A percentile compares a stretch with the other conserved stretches of the same genome.
phyloP scores from a whole-genome alignment of 2,888 invertebrate genomes.

The Eilema caniola region DNA sequence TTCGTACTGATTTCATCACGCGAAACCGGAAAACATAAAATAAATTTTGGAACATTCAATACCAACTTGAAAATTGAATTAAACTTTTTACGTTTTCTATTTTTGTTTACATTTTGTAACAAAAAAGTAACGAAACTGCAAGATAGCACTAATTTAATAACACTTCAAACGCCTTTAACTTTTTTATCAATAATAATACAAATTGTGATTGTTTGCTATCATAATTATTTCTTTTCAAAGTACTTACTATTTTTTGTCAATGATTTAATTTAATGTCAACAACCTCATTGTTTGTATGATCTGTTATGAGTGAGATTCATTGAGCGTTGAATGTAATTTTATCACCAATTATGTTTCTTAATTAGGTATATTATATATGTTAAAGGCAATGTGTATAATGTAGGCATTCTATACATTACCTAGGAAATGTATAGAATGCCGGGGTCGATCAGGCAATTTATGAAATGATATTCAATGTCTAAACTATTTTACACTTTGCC shows the following conservation, averaged over 20 bases:
- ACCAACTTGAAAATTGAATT: slow-evolving; percentile 4
- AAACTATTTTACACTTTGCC: too few relatives aligned
- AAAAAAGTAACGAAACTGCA: neutral
- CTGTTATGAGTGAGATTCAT: neutral
- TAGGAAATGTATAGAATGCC: too few relatives aligned
- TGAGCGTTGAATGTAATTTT: too few relatives aligned
- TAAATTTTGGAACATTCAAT: neutral
- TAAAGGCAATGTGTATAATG: too few relatives aligned
- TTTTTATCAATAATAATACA: neutral
- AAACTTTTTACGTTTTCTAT: neutral
- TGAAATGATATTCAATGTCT: too few relatives aligned
- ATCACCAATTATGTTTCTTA: too few relatives aligned
- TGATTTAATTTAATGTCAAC: neutral
- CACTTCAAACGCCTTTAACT: neutral
- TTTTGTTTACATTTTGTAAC: neutral
- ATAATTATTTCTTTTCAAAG: neutral
- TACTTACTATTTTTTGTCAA: neutral
- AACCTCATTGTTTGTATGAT: neutral
- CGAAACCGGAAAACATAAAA: neutral
- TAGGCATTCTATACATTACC: too few relatives aligned
- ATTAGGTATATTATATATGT: too few relatives aligned
- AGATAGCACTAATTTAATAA: neutral
- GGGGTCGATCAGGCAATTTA: too few relatives aligned
- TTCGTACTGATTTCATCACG: neutral
- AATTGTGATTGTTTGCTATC: slow-evolving; percentile 6